Base-by-base conservation (phyloP, 2,797 vertebrate genomes). In the Platyrinchus mystaceus region DNA sequence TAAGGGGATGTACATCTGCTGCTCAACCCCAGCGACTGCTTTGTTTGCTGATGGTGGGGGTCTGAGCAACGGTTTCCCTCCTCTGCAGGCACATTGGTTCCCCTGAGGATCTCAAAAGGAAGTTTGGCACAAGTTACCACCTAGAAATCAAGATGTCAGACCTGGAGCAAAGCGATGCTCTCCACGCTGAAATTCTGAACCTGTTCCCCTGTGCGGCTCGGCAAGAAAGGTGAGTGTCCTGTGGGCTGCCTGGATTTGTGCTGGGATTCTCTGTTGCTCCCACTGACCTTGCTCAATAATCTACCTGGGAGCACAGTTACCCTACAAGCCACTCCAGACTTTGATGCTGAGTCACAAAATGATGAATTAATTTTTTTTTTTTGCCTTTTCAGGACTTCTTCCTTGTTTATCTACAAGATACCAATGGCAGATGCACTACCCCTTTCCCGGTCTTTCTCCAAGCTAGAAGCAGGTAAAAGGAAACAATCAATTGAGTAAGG, bases 91-190 rank as follows among this genome's bases (percentile, higher is more conserved):
- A 98, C 55, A 98, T 99, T 0, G 98, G 99, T 34, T 98, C 99
- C 73, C 98, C 98, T 78, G 98, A 99, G 50, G 98, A 99, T 23
- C 93, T 99, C 34, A 99, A 98, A 76, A 98, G 97, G 17, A 99
- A 98, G 64, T 99, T 98, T 46, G 98, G 99, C 5, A 98, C 96
- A 3, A 98, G 98, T 27, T 99, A 99, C 97, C 98, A 97, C 59
- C 96, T 99, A 41, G 99, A 99, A 95, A 96, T 99, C 60, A 99
- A 99, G 43, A 96, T 98, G 68, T 93, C 94, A 30, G 98, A 98
- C 23, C 73, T 44, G 0, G 96, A 90, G 3, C 98, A 97, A 44
- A 97, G 96, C 34, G 97, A 98, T 22, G 97, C 97, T 80, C 93
- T 99, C 83, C 98, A 99, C 37, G 27, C 94, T 0, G 98, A 99